These are phyloP conservation scores for Mobula birostris DNA, from an alignment of 2,113 vertebrate species.

Conservation along the genomic window DNA sequence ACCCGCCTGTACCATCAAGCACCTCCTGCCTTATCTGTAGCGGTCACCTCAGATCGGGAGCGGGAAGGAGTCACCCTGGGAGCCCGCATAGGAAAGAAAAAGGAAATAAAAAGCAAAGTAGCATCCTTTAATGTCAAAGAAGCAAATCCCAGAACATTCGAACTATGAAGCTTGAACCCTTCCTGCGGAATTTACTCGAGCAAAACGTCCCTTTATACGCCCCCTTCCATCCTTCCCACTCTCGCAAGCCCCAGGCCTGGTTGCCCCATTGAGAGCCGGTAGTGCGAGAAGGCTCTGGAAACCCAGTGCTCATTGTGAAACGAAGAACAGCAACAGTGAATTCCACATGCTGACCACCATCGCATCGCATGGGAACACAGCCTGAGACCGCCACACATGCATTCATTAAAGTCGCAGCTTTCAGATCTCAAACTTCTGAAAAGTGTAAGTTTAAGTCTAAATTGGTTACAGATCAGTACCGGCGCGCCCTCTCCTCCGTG, in stretches of 20 bases:
- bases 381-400: neutral
- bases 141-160: neutral
- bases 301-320: neutral
- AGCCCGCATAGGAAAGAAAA: too few relatives aligned
- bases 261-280: neutral
- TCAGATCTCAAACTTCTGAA: neutral
- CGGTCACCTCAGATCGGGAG: too few relatives aligned
- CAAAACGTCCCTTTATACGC: neutral
- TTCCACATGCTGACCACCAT: neutral
- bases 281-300: neutral
- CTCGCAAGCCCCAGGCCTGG: neutral
- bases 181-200: neutral
- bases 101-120: neutral
- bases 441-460: neutral
- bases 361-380: neutral
- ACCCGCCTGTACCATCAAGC: too few relatives aligned
- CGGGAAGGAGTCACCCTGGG: too few relatives aligned
- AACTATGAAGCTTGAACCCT: neutral
- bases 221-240: neutral
- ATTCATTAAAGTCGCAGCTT: neutral
- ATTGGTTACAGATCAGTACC: neutral
- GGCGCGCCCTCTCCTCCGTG: neutral
- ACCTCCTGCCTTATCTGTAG: too few relatives aligned
- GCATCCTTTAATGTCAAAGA: slow-evolving; percentile 17
- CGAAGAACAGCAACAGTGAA: neutral